phyloP scores from a whole-genome alignment of 2,888 invertebrate species.

The Agrotis ipsilon region DNA sequence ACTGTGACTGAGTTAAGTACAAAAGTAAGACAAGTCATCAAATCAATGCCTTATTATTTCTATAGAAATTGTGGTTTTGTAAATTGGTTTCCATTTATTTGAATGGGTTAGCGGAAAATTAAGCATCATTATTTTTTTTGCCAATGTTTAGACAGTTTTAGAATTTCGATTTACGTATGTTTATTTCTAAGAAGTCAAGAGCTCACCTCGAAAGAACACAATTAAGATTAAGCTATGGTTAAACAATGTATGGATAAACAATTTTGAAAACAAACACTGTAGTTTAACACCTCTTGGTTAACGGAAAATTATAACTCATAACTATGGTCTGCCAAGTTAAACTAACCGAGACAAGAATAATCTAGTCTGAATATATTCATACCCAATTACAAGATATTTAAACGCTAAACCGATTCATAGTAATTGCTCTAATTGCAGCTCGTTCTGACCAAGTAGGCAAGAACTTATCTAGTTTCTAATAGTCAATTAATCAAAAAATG shows the following conservation, averaged over 20 bases:
- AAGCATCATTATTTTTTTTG: slow-evolving; percentile 15
- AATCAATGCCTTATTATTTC: neutral
- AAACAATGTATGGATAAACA: no score
- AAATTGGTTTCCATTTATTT: slow-evolving; percentile 7
- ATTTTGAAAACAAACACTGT: no score
- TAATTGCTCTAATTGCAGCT: slow-evolving; percentile 33
- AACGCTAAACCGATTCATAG: slow-evolving; percentile 15
- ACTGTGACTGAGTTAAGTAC: neutral
- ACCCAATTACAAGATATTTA: slow-evolving; percentile 29
- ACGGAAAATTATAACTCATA: no score
- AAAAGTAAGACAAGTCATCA: neutral
- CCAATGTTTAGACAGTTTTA: no score
- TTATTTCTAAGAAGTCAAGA: neutral
- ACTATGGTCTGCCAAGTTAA: neutral
- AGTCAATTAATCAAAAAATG: neutral
- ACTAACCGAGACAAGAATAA: slow-evolving; percentile 1
- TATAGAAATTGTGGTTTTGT: slow-evolving; percentile 5
- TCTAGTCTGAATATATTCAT: slow-evolving; percentile 5
- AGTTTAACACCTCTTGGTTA: no score
- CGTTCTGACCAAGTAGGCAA: neutral
- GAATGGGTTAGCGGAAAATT: slow-evolving; percentile 16
- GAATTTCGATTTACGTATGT: no score
- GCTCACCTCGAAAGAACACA: neutral
- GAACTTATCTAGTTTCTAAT: slow-evolving; percentile 2
- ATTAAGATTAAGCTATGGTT: no score